Base-by-base conservation (phyloP, 2,888 invertebrate species). In the Brenthis ino region DNA sequence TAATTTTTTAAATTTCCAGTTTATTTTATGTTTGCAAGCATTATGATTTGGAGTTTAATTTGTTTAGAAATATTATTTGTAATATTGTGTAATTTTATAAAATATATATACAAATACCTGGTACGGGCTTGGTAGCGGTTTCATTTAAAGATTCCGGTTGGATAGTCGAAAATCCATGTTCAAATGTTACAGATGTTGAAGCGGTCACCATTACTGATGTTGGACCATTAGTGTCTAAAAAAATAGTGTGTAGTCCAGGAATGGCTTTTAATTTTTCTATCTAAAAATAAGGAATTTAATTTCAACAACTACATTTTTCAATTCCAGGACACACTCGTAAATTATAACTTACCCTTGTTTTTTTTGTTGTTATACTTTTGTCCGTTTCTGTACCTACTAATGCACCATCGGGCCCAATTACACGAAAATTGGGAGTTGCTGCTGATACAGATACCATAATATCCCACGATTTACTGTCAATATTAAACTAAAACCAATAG, bases 111-210 rank as follows among this genome's bases (percentile, higher is more conserved):
- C 20, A 20, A 0, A 53, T 79, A 87, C 88, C 84, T 77, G 80
- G 76, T 2, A 82, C 71, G 0, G 88, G 87, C 70, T 75, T 80
- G 0, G 77, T 79, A 2, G 79, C 76, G 1, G 86, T 85, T 16
- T 82, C 83, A 5, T 70, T 76, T 2, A 84, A 74, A 14, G 79
- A 75, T 0, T 76, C 72, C 0, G 87, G 84, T 54, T 65, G 65
- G 3, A 77, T 68, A 0, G 65, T 65, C 8, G 85, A 83, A 66
- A 88, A 88, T 0, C 87, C 87, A 58, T 84, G 82, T 61, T 79
- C 69, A 61, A 88, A 86, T 60, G 79, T 76, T 6, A 88, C 68
- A 0, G 69, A 72, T 1, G 81, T 84, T 0, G 76, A 77, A 0
- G 77, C 85, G 1, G 78, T 77, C 6, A 86, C 73, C 0, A 80